Base-by-base conservation (phyloP, 2,113 vertebrate genomes). In the Psilopsiagon aurifrons region DNA sequence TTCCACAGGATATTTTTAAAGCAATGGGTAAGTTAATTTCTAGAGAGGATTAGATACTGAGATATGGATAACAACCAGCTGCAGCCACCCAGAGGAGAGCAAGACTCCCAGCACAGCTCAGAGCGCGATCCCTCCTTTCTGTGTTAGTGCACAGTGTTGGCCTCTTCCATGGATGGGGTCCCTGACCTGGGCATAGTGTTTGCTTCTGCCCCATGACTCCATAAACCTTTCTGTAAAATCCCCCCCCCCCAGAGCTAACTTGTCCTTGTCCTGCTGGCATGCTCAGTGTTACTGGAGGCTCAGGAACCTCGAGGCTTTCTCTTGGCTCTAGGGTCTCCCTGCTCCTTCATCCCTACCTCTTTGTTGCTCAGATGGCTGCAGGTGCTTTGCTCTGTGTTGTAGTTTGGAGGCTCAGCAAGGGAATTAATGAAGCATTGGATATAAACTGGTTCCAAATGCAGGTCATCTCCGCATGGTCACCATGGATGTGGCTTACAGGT, bases 81-180 rank as follows among this genome's bases (percentile, higher is more conserved):
- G 62, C 73, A 84, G 86, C 78, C 85, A 51, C 69, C 31, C 68
- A 13, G 88, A 17, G 15, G 31, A 63, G 41, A 18, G 59, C 2
- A 28, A 73, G 39, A 7, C 37, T 28, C 13, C 35, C 28, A 31
- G 70, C n/a, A 7, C 57, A 28, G 46, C 67, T 59, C 2, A 2
- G 24, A 82, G 22, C 0, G 22, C 0, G 0, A 44, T 31, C 69
- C 28, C 37, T 44, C 41, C 28, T 62, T 33, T 29, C 54, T 2
- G 0, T 0, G 0, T 3, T 1, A 51, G 37, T 27, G 18, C n/a
- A 8, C 3, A 2, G 71, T 9, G 1, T 17, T 15, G 78, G 29
- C 35, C 18, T 41, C 29, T 43, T 49, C 69, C 55, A 51, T 3
- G 2, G 44, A 29, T 13, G 60, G 35, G 43, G 31, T 13, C 31